Conservation (phyloP, 2,888 invertebrate genomes). For the Tipula confusa region DNA sequence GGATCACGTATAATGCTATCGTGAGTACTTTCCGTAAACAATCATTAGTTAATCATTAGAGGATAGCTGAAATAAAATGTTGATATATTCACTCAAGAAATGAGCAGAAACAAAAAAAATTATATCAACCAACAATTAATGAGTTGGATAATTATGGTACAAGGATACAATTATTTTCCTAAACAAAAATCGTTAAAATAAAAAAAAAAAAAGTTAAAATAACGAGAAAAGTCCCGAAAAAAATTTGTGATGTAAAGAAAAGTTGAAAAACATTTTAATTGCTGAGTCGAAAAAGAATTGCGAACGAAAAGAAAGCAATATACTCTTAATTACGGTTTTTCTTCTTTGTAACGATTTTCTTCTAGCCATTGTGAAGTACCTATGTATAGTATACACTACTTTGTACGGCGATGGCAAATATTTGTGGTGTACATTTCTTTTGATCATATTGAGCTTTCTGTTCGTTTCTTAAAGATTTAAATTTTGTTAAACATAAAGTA, state of each 20-base stretch:
- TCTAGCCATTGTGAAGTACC: background rate
- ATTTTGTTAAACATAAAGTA: background rate
- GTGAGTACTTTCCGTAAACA: too few relatives aligned
- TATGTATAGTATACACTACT: background rate
- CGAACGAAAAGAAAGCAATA: background rate
- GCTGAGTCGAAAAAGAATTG: background rate
- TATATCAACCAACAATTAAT: background rate
- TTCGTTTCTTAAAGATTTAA: background rate
- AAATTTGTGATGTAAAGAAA: background rate
- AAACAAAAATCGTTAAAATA: background rate
- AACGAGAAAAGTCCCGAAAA: background rate
- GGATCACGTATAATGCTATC: too few relatives aligned
- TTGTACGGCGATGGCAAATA: background rate
- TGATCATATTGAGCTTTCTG: background rate
- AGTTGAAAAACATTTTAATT: slow-evolving; percentile 9
- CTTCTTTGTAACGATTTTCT: background rate
- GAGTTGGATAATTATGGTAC: background rate
- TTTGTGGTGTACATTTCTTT: background rate
- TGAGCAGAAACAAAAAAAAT: background rate
- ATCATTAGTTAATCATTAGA: slow-evolving; percentile 16
- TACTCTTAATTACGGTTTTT: slow-evolving; percentile 5
- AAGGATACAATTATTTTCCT: background rate
- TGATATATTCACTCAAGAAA: background rate
- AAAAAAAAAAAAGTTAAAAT: background rate
- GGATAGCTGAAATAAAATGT: background rate